Conservation (phyloP, 2,113 vertebrate species). For the Dascyllus trimaculatus region DNA sequence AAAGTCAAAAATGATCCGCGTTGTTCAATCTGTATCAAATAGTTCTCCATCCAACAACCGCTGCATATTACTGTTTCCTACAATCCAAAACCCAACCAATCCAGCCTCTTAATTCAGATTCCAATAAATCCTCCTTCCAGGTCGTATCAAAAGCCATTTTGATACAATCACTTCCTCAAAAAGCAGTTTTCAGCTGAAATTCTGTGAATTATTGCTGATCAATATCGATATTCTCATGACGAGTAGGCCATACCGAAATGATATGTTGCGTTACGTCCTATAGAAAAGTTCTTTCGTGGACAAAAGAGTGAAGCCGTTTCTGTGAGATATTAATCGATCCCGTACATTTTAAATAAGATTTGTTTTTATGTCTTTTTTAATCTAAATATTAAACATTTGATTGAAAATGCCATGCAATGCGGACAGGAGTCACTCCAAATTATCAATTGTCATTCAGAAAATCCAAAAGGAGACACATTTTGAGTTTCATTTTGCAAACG, state of each 20-base stretch:
- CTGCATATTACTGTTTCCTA: neutral
- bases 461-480: neutral
- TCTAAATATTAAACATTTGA: neutral
- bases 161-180: no score
- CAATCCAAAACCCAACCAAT: neutral
- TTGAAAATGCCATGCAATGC: no score
- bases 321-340: neutral
- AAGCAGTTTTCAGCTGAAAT: no score
- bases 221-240: neutral
- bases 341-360: neutral
- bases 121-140: no score
- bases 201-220: neutral
- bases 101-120: neutral
- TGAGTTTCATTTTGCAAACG: neutral
- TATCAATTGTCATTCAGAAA: neutral
- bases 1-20: conserved; percentile 1
- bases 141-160: neutral
- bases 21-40: neutral
- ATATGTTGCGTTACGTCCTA: neutral
- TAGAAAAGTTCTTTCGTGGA: neutral
- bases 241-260: neutral
- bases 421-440: neutral
- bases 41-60: neutral
- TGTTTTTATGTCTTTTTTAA: no score
- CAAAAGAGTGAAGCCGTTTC: neutral